phyloP scores from a whole-genome alignment of 35 echinoderm and acorn worm species.

The Ptychodera flava region DNA sequence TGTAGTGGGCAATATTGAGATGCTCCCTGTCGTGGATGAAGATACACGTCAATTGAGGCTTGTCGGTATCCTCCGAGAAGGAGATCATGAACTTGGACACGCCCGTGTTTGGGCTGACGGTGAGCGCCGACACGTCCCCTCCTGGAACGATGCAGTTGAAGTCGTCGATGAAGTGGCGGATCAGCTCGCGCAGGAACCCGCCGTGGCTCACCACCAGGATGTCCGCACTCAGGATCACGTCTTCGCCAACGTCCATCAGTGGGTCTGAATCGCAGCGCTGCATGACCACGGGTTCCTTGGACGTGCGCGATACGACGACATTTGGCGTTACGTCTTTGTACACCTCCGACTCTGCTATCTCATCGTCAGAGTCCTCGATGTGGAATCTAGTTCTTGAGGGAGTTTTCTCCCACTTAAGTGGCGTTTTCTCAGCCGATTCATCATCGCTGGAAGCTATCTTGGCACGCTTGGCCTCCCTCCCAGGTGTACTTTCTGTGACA shows the following conservation, averaged over 20 bases:
- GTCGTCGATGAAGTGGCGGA: constrained; percentile 33
- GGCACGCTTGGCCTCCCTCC: not conserved
- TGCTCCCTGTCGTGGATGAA: constrained; percentile 28
- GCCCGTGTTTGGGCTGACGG: constrained; percentile 31
- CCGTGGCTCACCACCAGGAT: constrained; percentile 31
- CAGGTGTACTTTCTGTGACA: not conserved
- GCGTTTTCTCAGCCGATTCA: not conserved
- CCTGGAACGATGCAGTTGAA: constrained; percentile 29
- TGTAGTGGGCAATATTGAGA: not conserved
- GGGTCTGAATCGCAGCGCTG: not conserved
- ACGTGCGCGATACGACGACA: not conserved
- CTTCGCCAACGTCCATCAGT: not conserved
- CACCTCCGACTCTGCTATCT: not conserved
- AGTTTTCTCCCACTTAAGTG: no score
- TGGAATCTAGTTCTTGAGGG: not conserved
- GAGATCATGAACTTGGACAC: constrained; percentile 27
- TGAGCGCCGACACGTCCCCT: constrained; percentile 9
- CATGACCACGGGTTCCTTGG: not conserved
- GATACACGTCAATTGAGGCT: constrained; percentile 16
- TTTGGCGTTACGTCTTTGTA: not conserved
- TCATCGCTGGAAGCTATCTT: not conserved
- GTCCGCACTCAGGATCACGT: not conserved
- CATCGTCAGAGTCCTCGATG: not conserved
- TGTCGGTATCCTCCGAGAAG: constrained; percentile 12
- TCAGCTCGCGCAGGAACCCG: constrained; percentile 27